Percentiles rank a stretch among this genome's conserved stretches.
Evolutionary conservation across 2,888 invertebrate species (phyloP).

Genomic region (Bellardia pandia): DNA sequence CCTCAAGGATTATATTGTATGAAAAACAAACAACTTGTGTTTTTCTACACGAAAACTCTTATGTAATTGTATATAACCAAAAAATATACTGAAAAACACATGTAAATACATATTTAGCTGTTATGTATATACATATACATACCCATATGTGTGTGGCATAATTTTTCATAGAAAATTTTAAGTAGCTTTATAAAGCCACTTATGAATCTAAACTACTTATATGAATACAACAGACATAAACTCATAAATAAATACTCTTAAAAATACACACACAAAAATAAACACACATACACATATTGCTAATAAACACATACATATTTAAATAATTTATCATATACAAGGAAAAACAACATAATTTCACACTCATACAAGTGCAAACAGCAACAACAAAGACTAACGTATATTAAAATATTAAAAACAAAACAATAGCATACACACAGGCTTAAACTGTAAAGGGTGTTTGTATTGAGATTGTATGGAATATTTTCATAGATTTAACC

Average conservation of each 20-base stretch:
- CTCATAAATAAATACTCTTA: conserved; percentile 35
- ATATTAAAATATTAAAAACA: conserved; percentile 32
- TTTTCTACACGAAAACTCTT: not conserved
- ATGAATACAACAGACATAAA: conserved; percentile 40
- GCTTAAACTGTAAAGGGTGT: conserved; percentile 11
- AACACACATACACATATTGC: conserved; percentile 38
- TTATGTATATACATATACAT: conserved; percentile 10
- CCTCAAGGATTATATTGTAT: conserved; percentile 22
- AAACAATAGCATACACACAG: conserved; percentile 49
- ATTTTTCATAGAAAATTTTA: conserved; percentile 68
- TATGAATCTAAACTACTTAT: conserved; percentile 44
- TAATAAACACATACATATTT: conserved; percentile 49
- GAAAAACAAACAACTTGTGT: conserved; percentile 22
- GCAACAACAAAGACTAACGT: conserved; percentile 11
- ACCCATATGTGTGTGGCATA: conserved; percentile 4
- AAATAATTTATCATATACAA: conserved; percentile 75
- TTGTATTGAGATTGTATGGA: not conserved
- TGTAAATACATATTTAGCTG: no score
- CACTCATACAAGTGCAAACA: conserved; percentile 14
- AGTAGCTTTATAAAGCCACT: conserved; percentile 69
- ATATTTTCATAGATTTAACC: not conserved
- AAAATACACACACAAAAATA: not conserved
- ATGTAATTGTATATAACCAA: no score
- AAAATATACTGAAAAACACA: conserved; percentile 24
- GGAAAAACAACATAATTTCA: conserved; percentile 29